phyloP scores from a whole-genome alignment of 2,113 vertebrate genomes.

The Chamaetylas fuelleborni region DNA sequence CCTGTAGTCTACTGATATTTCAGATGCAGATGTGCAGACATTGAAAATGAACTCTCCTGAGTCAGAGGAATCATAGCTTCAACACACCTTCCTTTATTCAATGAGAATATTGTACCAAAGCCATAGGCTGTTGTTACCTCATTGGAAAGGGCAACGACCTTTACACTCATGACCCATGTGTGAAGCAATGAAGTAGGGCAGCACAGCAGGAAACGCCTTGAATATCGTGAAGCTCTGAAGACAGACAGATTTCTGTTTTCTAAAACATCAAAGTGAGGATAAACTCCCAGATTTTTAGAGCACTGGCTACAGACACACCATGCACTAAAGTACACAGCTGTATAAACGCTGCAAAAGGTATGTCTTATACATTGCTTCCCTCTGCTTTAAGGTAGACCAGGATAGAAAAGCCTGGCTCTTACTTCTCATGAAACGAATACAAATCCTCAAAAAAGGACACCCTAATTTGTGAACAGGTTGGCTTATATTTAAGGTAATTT shows the following conservation, averaged over 20 bases:
- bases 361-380: neutral
- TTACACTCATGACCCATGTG: neutral
- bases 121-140: accelerated
- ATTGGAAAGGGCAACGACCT: neutral
- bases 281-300: neutral
- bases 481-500: neutral
- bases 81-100: neutral
- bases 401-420: neutral
- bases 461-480: neutral
- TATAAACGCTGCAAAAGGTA: neutral
- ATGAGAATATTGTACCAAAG: neutral
- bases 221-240: neutral
- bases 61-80: neutral
- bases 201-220: neutral
- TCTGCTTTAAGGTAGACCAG: neutral
- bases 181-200: neutral
- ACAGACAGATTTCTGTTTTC: neutral
- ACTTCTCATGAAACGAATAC: neutral
- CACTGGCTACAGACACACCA: neutral
- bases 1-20: neutral
- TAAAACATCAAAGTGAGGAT: neutral
- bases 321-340: neutral
- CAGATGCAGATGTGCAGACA: neutral
- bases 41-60: neutral
- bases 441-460: neutral